Base-by-base conservation (phyloP, 2,797 vertebrate genomes). In the Eleutherodactylus coqui region DNA sequence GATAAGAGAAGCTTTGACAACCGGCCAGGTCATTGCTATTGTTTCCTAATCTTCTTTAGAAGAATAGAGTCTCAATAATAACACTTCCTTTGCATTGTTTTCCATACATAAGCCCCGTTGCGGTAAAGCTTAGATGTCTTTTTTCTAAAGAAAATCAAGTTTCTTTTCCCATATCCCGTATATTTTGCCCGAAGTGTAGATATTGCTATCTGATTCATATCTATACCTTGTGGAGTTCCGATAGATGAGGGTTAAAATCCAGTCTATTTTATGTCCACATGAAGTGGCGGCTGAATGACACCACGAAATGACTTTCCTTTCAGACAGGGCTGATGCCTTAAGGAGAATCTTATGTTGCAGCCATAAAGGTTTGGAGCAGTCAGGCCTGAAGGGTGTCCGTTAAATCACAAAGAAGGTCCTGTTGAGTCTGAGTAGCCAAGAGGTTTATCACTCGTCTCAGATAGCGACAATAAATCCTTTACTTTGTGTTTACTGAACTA, bases 321-420 rank as follows among this genome's bases (percentile, higher is more conserved):
- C 43, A 81, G 78, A 62, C 21, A 16, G 79, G 60, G 38, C 78
- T 53, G 69, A 27, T 81, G 77, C 85, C 79, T 86, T 51, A 49
- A 86, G 78, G 67, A 81, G 43, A 81, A 75, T 78, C 78, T 67
- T 81, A 51, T 86, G 55, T 81, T 75, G 38, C 85, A 75, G 69
- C 67, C 58, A 41, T 86, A 75, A 82, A 82, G 58, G 55, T 60
- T 64, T 32, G 72, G 83, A 53, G 83, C 73, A 77, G 83, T 84
- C 73, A 84, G 75, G 83, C 83, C 83, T 84, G 75, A 84, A 84
- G 83, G 73, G 73, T 67, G 83, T 84, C 73, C 60, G 34, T 53
- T 67, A 77, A 77, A 77, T 84, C 83, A 84, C 72, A 78, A 77
- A 77, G 73, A 77, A 69, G 73, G 53, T 78, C 83, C 83, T 69